Percentiles rank a stretch among this genome's conserved stretches.
These are phyloP conservation scores for Drosophila macrospina DNA, from an alignment of 2,888 invertebrate species.

Conservation along the genomic window DNA sequence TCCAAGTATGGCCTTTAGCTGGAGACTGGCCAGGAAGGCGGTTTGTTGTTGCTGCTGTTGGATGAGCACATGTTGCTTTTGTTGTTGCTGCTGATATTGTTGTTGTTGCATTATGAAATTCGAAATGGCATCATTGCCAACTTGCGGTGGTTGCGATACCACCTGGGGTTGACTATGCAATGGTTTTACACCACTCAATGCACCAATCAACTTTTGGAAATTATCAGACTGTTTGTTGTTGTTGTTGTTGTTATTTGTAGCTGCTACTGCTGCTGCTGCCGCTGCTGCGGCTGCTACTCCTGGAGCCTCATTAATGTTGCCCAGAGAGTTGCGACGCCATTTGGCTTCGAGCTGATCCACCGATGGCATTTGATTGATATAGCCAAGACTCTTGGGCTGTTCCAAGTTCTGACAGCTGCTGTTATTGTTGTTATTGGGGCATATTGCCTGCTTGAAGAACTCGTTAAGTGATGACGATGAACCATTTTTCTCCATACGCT, in stretches of 20 bases:
- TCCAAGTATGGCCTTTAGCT: conserved; percentile 81
- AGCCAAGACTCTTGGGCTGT: conserved; percentile 59
- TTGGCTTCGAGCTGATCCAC: conserved; percentile 84
- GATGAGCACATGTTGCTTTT: conserved; percentile 75
- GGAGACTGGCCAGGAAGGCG: conserved; percentile 81
- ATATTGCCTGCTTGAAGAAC: conserved; percentile 82
- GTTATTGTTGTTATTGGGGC: conserved; percentile 33
- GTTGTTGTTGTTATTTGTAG: conserved; percentile 37
- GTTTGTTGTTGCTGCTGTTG: conserved; percentile 84
- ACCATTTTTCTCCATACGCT: conserved; percentile 54
- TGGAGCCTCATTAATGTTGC: conserved; percentile 26
- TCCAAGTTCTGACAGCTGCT: conserved; percentile 34
- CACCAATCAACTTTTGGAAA: conserved; percentile 82
- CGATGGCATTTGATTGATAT: conserved; percentile 75
- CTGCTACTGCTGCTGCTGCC: conserved; percentile 1
- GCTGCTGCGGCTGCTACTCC: conserved; percentile 21
- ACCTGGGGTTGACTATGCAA: conserved; percentile 27
- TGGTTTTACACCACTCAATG: conserved; percentile 55
- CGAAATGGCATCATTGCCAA: conserved; percentile 78
- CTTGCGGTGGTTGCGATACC: conserved; percentile 13
- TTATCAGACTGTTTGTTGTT: conserved; percentile 69
- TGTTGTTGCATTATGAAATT: conserved; percentile 83
- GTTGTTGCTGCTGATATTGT: conserved; percentile 81
- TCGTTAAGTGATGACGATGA: conserved; percentile 82
- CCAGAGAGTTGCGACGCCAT: conserved; percentile 80